Base-by-base conservation (phyloP, 2,888 invertebrate genomes). In the Ischnura elegans region DNA sequence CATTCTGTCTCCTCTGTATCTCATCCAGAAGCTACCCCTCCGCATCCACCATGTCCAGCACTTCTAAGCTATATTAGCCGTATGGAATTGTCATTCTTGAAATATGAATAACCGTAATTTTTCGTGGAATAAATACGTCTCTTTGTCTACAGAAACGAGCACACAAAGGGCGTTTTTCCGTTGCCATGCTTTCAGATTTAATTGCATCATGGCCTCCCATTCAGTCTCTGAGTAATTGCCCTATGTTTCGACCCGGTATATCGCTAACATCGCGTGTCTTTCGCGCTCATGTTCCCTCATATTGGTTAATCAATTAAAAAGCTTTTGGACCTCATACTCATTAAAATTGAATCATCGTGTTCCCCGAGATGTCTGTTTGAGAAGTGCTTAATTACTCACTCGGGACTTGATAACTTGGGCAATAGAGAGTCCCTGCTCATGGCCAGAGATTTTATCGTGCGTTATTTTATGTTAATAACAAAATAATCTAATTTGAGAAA, bases 271-370 rank as follows among this genome's bases (percentile, higher is more conserved):
- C 16, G 76, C 36, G 76, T 76, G 36, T 16, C 8, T 76, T 76
- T 36, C 76, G 36, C 76, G 76, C 36, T 2, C 36, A 36, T 36
- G 76, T 76, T 36, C 76, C 25, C 76, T 13, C 76, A 10, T 76
- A 76, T 36, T n/a, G 25, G 76, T 76, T 76, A 76, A 76, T 76
- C 76, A 36, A 76, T 76, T 76, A 76, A 76, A 76, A 76, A 76
- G 76, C 76, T 36, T 76, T 76, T 76, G 29, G 36, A 76, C 76
- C 36, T 36, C 36, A 3, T 13, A 36, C 29, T 76, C 76, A 76
- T 76, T 76, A 76, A 76, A 76, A 76, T 76, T 76, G 76, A 76
- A 76, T 76, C 76, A 76, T 76, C 76, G 76, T n/a, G 29, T 36
- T 76, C 36, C 76, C 76, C 36, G 13, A 36, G 76, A 36, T 16